A percentile compares a stretch with the other conserved stretches of the same genome.
Conservation (phyloP, 2,113 vertebrate genomes). For the mouse (Mus musculus) region GRCm39 chr13:116349001-116349500, state of each 20-base stretch:
- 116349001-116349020: background rate
- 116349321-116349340: slow-evolving; percentile 2
- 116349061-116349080: background rate
- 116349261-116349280: background rate
- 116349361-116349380: slow-evolving; percentile 4
- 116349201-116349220: background rate
- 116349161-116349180: background rate
- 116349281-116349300: background rate
- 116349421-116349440: background rate
- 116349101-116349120: background rate
- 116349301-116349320: background rate
- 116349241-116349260: background rate
- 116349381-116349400: background rate
- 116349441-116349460: background rate
- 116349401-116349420: background rate
- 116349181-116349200: accelerated
- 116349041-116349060: background rate
- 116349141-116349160: background rate
- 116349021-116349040: accelerated
- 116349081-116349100: background rate
- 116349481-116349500: background rate
- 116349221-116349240: background rate
- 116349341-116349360: background rate
- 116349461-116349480: background rate
- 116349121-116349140: background rate